Evolutionary conservation across 2,113 vertebrate genomes (phyloP).

Genomic region (Zosterops japonicus): DNA sequence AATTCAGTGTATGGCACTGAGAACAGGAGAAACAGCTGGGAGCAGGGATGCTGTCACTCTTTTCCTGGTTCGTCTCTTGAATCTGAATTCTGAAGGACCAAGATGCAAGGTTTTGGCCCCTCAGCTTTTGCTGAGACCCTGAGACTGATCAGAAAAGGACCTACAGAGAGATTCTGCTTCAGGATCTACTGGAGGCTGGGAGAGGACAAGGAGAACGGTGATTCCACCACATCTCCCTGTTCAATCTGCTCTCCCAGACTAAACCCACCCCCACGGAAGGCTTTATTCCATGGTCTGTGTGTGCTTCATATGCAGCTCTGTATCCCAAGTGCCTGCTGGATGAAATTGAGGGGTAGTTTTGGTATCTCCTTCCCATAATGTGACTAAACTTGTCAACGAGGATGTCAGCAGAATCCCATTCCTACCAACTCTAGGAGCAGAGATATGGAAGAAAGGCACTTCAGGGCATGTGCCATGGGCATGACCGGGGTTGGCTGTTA

Average conservation of each 20-base stretch:
- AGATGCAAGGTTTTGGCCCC: not conserved
- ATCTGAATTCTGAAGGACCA: not conserved
- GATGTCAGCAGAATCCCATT: not conserved
- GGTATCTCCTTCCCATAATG: not conserved
- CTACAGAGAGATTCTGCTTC: not conserved
- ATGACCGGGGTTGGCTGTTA: not conserved
- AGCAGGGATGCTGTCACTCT: not conserved
- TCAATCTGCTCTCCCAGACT: not conserved
- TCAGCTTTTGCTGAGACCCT: not conserved
- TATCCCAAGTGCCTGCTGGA: not conserved
- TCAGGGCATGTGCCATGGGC: too few relatives aligned
- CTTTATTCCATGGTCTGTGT: not conserved
- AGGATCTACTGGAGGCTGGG: not conserved
- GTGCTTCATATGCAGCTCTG: not conserved
- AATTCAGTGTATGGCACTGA: not conserved
- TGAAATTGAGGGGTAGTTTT: not conserved
- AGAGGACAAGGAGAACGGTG: fast-evolving
- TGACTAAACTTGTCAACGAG: not conserved
- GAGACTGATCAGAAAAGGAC: not conserved
- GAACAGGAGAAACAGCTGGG: not conserved
- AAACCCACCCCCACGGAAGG: not conserved
- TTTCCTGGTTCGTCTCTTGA: not conserved
- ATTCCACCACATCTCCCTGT: not conserved
- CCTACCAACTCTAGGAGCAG: not conserved
- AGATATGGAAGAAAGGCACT: not conserved